These are phyloP conservation scores for Galerucella pusilla DNA, from an alignment of 2,888 invertebrate species.

Conservation along the genomic window DNA sequence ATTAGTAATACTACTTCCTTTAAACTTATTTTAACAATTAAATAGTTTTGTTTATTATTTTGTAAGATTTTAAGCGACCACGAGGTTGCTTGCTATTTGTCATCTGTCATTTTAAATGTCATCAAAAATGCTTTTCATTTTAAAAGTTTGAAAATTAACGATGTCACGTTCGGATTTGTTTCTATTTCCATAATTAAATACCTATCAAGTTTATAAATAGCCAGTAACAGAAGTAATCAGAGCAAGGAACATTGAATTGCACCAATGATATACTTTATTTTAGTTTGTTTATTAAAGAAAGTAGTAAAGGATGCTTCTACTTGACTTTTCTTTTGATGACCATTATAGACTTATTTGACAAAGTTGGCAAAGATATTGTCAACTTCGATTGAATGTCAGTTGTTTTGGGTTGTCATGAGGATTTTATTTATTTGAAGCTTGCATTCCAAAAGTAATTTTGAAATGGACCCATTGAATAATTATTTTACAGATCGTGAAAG, in stretches of 20 bases:
- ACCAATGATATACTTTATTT: conserved; percentile 1
- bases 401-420: conserved; percentile 49
- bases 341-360: conserved; percentile 44
- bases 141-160: conserved; percentile 43
- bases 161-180: conserved; percentile 4
- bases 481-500: conserved; percentile 58
- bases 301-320: background rate
- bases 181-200: background rate
- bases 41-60: conserved; percentile 19
- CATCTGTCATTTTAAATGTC: conserved; percentile 50
- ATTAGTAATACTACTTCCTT: background rate
- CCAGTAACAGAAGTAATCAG: background rate
- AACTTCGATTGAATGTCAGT: conserved; percentile 55
- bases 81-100: conserved; percentile 56
- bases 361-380: conserved; percentile 56
- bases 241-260: conserved; percentile 1
- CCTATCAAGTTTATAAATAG: conserved; percentile 7
- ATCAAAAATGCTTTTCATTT: conserved; percentile 47
- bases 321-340: conserved; percentile 1
- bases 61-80: conserved; percentile 43
- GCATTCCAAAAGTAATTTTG: background rate
- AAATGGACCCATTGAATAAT: conserved; percentile 40
- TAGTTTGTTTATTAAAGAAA: background rate
- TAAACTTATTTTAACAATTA: background rate
- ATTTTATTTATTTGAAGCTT: conserved; percentile 42